Evolutionary conservation across 2,113 vertebrate genomes (phyloP), one percentile per base, ranked within the genome.

Genomic region (Sminthopsis crassicaudata): DNA sequence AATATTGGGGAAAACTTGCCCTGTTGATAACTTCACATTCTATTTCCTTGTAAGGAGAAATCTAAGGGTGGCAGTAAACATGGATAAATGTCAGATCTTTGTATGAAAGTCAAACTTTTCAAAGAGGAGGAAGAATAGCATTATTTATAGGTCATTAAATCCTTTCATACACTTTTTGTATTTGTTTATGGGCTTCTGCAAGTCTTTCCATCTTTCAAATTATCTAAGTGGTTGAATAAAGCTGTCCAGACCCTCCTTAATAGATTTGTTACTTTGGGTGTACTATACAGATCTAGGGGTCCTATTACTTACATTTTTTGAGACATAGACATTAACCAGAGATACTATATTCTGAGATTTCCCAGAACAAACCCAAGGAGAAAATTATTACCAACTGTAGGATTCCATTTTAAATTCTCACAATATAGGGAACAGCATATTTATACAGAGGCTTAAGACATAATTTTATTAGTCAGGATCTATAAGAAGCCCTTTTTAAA

Each of bases 381-480:
- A 42, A 67, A 84, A 19, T 84, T 84, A n/a, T 42, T 42, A 84
- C 19, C 50, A 50, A 53, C 36, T 2, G 54, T 96, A 95, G 51
- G 92, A 94, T 84, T 93, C 76, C n/a, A 67, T 48, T 91, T 57
- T 84, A 91, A 95, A 94, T 96, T 96, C 89, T 96, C 93, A 95
- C 54, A 95, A 92, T 96, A 92, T 92, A 95, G 96, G 84, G 76
- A 91, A 48, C 84, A 91, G 91, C 90, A 90, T 91, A 95, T 96
- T 96, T 96, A 12, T 30, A 2, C 48, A 89, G 51, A 30, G 46
- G 89, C 96, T 96, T 95, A 93, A 76, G 93, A 95, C 92, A 97
- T 89, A n/a, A 67, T 42, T 92, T 93, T 94, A 96, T 46, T n/a
- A 96, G 93, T 93, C 92, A 96, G 57, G 94, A 96, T 94, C 90